phyloP scores from a whole-genome alignment of 2,113 vertebrate species.

The Ophthalmolycus amberensis region DNA sequence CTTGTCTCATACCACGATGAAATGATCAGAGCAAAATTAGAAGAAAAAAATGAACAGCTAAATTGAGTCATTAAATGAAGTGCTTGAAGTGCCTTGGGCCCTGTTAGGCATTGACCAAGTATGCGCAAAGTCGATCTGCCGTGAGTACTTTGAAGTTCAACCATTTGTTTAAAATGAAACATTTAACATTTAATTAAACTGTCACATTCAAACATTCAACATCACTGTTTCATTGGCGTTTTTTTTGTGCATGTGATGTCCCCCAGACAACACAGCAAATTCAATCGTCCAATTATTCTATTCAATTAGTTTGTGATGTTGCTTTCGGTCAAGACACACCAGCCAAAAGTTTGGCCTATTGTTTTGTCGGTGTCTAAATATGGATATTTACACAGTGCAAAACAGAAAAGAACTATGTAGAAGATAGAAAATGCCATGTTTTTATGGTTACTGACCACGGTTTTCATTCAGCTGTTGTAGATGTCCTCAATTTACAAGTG shows the following conservation, averaged over 20 bases:
- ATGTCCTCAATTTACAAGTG: neutral
- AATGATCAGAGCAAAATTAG: neutral
- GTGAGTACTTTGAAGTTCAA: neutral
- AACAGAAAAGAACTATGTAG: neutral
- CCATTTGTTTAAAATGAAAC: neutral
- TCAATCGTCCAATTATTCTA: constrained; percentile 22
- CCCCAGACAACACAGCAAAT: constrained; percentile 18
- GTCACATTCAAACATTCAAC: neutral
- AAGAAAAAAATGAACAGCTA: neutral
- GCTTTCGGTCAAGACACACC: constrained; percentile 11
- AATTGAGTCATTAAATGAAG: neutral
- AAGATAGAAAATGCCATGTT: constrained; percentile 12
- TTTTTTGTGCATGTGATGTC: neutral
- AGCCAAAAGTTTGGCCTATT: constrained; percentile 28
- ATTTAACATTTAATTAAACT: constrained; percentile 13
- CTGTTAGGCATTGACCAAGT: neutral
- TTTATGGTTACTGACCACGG: constrained; percentile 6
- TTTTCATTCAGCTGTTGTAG: constrained; percentile 4
- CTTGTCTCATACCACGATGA: neutral
- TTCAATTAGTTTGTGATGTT: constrained; percentile 31
- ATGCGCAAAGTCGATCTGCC: neutral
- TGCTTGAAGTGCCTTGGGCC: neutral
- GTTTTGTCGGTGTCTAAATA: constrained; percentile 17
- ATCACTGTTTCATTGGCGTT: neutral
- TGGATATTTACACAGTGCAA: constrained; percentile 13